Conservation (phyloP, 2,888 invertebrate species). For the Tuta absoluta region DNA sequence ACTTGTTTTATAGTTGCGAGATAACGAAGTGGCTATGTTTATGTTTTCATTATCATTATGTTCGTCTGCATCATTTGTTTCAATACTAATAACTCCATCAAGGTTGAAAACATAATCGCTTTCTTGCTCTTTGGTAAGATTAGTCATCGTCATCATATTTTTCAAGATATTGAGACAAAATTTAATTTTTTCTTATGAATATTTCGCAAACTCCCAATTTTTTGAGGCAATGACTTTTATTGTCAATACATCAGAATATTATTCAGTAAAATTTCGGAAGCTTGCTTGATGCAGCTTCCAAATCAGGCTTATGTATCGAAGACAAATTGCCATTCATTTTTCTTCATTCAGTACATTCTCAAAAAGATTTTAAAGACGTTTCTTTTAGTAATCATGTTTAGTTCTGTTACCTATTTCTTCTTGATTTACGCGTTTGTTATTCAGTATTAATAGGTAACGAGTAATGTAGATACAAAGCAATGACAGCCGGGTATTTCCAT, state of each 20-base stretch:
- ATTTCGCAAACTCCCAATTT: too few species aligned
- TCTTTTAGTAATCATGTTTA: neutral
- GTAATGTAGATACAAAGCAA: conserved; percentile 10
- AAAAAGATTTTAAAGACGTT: neutral
- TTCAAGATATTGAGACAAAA: too few species aligned
- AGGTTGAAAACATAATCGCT: conserved; percentile 10
- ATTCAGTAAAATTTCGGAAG: conserved; percentile 6
- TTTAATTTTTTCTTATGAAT: neutral
- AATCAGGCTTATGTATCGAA: neutral
- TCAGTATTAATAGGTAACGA: conserved; percentile 5
- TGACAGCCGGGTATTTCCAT: conserved; percentile 21
- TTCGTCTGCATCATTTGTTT: conserved; percentile 1
- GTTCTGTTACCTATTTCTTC: conserved; percentile 6
- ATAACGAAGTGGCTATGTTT: neutral
- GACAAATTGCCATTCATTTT: too few species aligned
- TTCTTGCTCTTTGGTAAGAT: neutral
- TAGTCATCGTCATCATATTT: too few species aligned
- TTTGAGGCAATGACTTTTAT: too few species aligned
- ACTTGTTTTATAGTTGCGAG: neutral
- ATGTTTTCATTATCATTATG: conserved; percentile 3
- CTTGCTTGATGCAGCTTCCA: neutral
- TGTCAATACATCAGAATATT: neutral
- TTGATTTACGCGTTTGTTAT: conserved; percentile 12
- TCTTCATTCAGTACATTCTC: too few species aligned
- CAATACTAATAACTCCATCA: conserved; percentile 13